These are phyloP conservation scores for Eunapius fragilis DNA, from an alignment of 37 sponge, comb jelly and placozoan genomes.

Conservation along the genomic window DNA sequence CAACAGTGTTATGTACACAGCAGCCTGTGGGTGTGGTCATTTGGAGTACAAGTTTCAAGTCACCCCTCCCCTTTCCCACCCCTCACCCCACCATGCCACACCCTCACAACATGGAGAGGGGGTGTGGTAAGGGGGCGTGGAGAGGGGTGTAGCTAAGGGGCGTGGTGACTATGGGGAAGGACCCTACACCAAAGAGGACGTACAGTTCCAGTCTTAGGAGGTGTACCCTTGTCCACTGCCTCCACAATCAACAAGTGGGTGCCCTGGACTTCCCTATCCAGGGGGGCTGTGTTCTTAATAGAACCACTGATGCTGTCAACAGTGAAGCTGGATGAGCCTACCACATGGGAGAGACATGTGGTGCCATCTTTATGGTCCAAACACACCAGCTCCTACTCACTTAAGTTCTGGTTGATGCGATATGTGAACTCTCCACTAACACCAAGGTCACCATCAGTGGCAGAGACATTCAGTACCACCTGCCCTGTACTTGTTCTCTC, in stretches of 20 bases:
- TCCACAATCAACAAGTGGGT: constrained; percentile 22
- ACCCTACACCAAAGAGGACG: too few relatives aligned
- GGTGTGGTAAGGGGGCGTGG: too few relatives aligned
- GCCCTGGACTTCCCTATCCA: not conserved
- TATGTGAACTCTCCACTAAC: constrained; percentile 49
- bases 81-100: too few relatives aligned
- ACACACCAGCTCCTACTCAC: constrained; percentile 16
- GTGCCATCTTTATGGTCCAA: too few relatives aligned
- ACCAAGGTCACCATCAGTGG: constrained; percentile 52
- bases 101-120: too few relatives aligned
- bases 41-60: not conserved
- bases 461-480: constrained; percentile 5
- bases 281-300: not conserved
- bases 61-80: too few relatives aligned
- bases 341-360: too few relatives aligned
- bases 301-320: not conserved
- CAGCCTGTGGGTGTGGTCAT: not conserved
- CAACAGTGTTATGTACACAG: constrained; percentile 9
- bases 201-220: constrained; percentile 8
- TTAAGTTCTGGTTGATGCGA: not conserved
- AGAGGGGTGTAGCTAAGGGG: too few relatives aligned
- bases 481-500: constrained; percentile 38
- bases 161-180: not conserved
- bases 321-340: not conserved
- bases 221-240: constrained; percentile 46